Evolutionary conservation across 2,888 invertebrate species (phyloP).

Genomic region (Brachyptera risi): DNA sequence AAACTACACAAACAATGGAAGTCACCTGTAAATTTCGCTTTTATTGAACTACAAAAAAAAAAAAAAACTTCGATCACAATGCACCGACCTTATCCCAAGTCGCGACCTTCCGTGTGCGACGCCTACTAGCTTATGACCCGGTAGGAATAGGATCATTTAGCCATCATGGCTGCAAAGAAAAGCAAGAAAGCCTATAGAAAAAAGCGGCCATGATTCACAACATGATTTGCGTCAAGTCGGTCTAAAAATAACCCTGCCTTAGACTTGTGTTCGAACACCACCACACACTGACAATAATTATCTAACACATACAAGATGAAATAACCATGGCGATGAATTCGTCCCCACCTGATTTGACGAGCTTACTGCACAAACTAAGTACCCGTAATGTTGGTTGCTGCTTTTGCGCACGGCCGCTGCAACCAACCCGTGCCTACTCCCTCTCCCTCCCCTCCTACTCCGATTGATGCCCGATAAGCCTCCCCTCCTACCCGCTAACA

Average conservation of each 20-base stretch:
- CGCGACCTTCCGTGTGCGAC: slow-evolving; percentile 34
- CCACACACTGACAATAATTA: slow-evolving; percentile 25
- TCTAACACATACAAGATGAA: slow-evolving; percentile 21
- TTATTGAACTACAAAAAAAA: not conserved
- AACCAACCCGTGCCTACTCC: slow-evolving; percentile 28
- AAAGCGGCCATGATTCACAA: slow-evolving; percentile 36
- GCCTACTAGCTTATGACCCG: slow-evolving; percentile 35
- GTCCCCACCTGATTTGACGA: slow-evolving; percentile 33
- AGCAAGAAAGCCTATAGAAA: slow-evolving; percentile 35
- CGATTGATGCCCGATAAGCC: slow-evolving; percentile 35
- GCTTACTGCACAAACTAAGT: slow-evolving; percentile 31
- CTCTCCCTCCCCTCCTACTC: slow-evolving; percentile 20
- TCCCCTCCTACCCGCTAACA: slow-evolving; percentile 34
- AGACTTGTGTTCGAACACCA: not conserved
- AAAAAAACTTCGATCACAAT: slow-evolving; percentile 18
- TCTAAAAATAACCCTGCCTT: slow-evolving; percentile 29
- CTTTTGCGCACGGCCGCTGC: slow-evolving; percentile 34
- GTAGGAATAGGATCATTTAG: slow-evolving; percentile 35
- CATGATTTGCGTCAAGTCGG: slow-evolving; percentile 29
- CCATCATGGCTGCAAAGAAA: slow-evolving; percentile 36
- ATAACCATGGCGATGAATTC: no score
- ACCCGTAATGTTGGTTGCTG: slow-evolving; percentile 31
- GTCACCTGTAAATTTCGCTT: not conserved
- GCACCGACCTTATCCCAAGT: slow-evolving; percentile 30
- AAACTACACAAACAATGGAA: slow-evolving; percentile 13